Evolutionary conservation across 2,797 vertebrate genomes (phyloP).

Genomic region (Cuculus canorus): DNA sequence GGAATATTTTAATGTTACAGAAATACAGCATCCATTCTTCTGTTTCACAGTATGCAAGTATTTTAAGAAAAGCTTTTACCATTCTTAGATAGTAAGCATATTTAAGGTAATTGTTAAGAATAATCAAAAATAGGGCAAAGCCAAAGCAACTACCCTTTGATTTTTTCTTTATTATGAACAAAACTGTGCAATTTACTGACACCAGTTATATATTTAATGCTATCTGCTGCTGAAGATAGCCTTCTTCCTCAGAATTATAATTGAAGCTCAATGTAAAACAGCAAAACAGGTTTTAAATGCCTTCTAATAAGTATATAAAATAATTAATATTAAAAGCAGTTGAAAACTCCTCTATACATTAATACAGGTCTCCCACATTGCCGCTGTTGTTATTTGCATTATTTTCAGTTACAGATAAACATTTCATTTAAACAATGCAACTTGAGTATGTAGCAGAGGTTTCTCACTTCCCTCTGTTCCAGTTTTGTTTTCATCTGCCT

Average conservation of each 20-base stretch:
- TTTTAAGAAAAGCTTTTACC: conserved; percentile 14
- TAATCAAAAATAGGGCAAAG: background rate
- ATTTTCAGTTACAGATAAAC: conserved; percentile 48
- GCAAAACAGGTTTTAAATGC: conserved; percentile 45
- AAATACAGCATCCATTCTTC: conserved; percentile 10
- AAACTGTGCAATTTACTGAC: background rate
- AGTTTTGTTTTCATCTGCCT: background rate
- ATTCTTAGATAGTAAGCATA: background rate
- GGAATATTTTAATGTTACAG: conserved; percentile 18
- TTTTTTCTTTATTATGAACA: background rate
- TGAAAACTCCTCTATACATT: conserved; percentile 50
- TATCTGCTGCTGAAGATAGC: background rate
- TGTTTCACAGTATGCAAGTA: background rate
- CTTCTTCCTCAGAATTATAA: background rate
- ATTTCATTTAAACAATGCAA: background rate
- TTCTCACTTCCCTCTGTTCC: background rate
- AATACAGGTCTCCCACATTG: conserved; percentile 33
- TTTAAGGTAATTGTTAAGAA: background rate
- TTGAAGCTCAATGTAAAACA: conserved; percentile 18
- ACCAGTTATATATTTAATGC: background rate
- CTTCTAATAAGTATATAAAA: background rate
- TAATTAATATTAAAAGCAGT: conserved; percentile 56
- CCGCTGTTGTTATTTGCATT: conserved; percentile 46
- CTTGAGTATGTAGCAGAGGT: conserved; percentile 21
- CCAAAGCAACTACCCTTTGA: background rate